These are phyloP conservation scores for Erethizon dorsatum DNA, from an alignment of 2,797 vertebrate species.

Conservation along the genomic window DNA sequence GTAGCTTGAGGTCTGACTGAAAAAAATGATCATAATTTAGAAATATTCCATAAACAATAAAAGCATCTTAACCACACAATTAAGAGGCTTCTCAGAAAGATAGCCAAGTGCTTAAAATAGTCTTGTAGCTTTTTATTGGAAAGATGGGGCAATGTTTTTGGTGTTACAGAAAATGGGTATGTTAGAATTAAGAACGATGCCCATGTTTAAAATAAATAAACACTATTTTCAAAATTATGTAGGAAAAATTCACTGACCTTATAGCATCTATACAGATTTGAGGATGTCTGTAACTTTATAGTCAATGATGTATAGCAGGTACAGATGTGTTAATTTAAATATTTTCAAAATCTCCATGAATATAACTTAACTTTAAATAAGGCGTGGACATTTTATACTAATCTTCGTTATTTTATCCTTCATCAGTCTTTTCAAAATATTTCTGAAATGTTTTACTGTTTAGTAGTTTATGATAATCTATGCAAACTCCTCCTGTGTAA, in stretches of 20 bases:
- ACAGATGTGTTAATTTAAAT: conserved; percentile 1
- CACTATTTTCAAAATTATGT: conserved; percentile 55
- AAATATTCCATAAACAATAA: conserved; percentile 72
- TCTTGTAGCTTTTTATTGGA: conserved; percentile 73
- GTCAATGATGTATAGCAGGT: not conserved
- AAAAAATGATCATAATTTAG: conserved; percentile 67
- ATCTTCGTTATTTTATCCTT: conserved; percentile 38
- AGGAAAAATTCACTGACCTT: not conserved
- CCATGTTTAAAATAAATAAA: conserved; percentile 49
- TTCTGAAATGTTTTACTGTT: not conserved
- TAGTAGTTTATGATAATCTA: not conserved
- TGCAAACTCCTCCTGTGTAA: not conserved
- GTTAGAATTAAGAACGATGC: conserved; percentile 37
- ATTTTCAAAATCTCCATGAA: conserved; percentile 19
- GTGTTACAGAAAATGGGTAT: conserved; percentile 42
- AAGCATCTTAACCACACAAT: conserved; percentile 80
- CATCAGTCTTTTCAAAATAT: conserved; percentile 19
- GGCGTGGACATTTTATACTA: not conserved
- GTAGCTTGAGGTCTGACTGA: conserved; percentile 77
- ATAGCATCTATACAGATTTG: not conserved
- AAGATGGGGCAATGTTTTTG: conserved; percentile 66
- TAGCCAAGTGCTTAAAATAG: conserved; percentile 57
- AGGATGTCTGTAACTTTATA: not conserved
- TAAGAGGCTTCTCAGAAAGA: conserved; percentile 79
- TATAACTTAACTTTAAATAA: conserved; percentile 46